Conservation (phyloP, 2,888 invertebrate species). For the Therioaphis trifolii region DNA sequence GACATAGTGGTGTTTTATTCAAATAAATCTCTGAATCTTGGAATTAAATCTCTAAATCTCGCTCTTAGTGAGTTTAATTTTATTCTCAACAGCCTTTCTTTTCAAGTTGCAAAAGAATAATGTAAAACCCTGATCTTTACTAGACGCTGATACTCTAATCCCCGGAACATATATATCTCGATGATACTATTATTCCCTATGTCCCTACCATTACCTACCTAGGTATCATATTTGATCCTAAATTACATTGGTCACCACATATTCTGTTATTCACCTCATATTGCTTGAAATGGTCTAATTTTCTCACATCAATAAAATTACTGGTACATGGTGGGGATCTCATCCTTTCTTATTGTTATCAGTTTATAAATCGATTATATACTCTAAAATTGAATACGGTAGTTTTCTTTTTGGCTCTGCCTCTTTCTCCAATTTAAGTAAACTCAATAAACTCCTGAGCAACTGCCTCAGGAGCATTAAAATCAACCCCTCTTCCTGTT, state of each 20-base stretch:
- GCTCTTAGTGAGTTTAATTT: background rate
- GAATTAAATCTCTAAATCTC: background rate
- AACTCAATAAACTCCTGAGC: too few species aligned
- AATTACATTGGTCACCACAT: background rate
- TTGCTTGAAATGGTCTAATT: background rate
- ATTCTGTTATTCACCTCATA: background rate
- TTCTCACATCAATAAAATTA: background rate
- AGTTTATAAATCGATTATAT: too few species aligned
- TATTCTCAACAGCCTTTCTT: background rate
- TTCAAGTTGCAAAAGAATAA: background rate
- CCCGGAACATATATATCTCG: background rate
- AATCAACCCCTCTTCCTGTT: too few species aligned
- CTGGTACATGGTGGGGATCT: too few species aligned
- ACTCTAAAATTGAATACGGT: too few species aligned
- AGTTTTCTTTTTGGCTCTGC: too few species aligned
- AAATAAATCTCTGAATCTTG: background rate
- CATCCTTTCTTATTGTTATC: too few species aligned
- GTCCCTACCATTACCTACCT: background rate
- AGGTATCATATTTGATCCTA: too few species aligned
- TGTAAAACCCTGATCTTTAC: slow-evolving; percentile 9
- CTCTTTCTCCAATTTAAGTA: too few species aligned
- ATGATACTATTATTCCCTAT: background rate
- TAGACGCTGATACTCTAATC: background rate
- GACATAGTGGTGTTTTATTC: background rate
- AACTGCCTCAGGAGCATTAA: too few species aligned